These are phyloP conservation scores for Paraplagusia blochii DNA, from an alignment of 2,113 vertebrate species.

Conservation along the genomic window DNA sequence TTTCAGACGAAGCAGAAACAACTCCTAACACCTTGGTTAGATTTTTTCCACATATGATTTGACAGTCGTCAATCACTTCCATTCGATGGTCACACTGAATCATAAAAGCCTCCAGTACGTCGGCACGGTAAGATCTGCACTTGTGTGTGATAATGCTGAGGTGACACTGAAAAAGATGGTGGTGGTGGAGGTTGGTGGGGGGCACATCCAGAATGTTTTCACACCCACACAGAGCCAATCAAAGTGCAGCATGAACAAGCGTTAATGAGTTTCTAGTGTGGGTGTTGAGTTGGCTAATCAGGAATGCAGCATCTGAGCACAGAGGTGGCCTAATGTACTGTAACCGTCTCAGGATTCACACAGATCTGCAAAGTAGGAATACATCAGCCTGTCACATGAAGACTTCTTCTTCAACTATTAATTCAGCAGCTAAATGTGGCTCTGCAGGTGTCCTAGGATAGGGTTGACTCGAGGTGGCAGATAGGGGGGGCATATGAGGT, in stretches of 20 bases:
- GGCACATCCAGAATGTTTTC: slow-evolving; percentile 20
- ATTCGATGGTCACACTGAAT: neutral
- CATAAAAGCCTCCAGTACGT: slow-evolving; percentile 13
- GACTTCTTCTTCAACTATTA: neutral
- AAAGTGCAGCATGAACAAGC: slow-evolving; percentile 22
- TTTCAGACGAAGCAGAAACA: neutral
- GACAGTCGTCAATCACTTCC: neutral
- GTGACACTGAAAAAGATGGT: neutral
- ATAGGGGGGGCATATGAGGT: neutral
- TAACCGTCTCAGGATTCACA: slow-evolving; percentile 2
- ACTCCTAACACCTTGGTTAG: neutral
- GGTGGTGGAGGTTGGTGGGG: neutral
- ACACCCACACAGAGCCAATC: slow-evolving; percentile 46
- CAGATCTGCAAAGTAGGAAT: neutral
- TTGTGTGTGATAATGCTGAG: neutral
- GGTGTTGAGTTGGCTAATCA: slow-evolving; percentile 38
- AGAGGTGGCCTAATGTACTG: slow-evolving; percentile 4
- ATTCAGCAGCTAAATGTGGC: neutral
- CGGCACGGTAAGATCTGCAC: slow-evolving; percentile 7
- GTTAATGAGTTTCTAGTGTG: slow-evolving; percentile 33
- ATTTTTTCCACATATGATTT: neutral
- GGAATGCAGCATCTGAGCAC: slow-evolving; percentile 7
- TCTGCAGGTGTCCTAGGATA: neutral
- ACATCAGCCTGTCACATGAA: neutral
- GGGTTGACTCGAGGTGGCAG: neutral